phyloP scores from a whole-genome alignment of 2,888 invertebrate genomes.

The Cryptophagus acutangulus region DNA sequence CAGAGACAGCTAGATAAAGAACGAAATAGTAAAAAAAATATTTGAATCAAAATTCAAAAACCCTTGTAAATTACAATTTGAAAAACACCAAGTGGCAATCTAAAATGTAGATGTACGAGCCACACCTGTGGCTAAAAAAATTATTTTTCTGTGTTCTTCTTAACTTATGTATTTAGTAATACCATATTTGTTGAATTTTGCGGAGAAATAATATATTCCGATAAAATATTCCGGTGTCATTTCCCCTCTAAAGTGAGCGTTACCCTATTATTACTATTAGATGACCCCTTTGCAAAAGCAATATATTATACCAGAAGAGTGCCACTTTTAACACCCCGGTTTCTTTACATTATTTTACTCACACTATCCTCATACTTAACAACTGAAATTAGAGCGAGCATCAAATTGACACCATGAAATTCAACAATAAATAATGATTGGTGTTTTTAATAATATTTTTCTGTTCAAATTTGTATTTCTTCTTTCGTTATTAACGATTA shows the following conservation, averaged over 20 bases:
- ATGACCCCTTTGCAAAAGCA: conserved; percentile 41
- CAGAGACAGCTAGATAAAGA: too few species aligned
- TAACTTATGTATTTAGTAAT: conserved; percentile 38
- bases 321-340: too few species aligned
- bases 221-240: conserved; percentile 46
- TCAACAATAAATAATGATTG: too few species aligned
- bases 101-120: conserved; percentile 41
- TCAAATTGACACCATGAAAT: too few species aligned
- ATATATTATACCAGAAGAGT: conserved; percentile 31
- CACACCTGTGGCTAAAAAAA: conserved; percentile 36
- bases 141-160: conserved; percentile 21
- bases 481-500: background rate
- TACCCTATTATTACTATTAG: conserved; percentile 46
- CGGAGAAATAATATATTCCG: conserved; percentile 40
- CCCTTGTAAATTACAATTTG: conserved; percentile 26
- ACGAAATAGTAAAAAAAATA: too few species aligned
- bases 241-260: conserved; percentile 40
- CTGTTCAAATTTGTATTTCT: too few species aligned
- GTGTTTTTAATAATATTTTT: too few species aligned
- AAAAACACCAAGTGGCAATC: conserved; percentile 27
- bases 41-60: too few species aligned
- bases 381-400: too few species aligned
- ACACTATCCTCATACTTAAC: too few species aligned
- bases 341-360: too few species aligned
- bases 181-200: conserved; percentile 40